A percentile compares a stretch with the other conserved stretches of the same genome.
These are phyloP conservation scores for Drosophila athabasca DNA, from an alignment of 1,140 invertebrate species.

Conservation along the genomic window DNA sequence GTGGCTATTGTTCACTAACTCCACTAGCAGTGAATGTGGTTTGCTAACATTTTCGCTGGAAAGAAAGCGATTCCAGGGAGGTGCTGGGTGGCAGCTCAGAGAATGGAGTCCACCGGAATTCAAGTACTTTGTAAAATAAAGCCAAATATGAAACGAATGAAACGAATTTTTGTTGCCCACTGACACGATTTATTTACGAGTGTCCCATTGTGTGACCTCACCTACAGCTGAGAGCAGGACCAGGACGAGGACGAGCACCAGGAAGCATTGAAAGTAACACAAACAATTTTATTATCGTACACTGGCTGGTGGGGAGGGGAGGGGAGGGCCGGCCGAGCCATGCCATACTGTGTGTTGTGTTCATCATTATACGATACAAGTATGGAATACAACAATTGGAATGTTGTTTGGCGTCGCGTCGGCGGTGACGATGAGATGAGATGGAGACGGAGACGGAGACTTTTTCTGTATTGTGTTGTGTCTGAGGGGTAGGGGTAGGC, in stretches of 20 bases:
- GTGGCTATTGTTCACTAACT: too few relatives aligned
- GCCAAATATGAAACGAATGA: constrained; percentile 80
- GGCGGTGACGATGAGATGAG: too few relatives aligned
- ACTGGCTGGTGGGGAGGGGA: constrained; percentile 46
- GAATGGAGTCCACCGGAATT: neutral
- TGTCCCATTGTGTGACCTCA: constrained; percentile 31
- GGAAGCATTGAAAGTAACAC: constrained; percentile 60
- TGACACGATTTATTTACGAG: constrained; percentile 81
- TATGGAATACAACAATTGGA: constrained; percentile 72
- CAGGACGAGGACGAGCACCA: neutral
- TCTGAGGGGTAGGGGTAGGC: too few relatives aligned
- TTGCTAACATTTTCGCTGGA: constrained; percentile 54
- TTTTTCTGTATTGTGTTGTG: too few relatives aligned
- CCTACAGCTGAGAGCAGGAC: neutral
- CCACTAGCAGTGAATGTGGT: too few relatives aligned
- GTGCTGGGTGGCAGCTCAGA: neutral
- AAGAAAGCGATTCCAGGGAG: constrained; percentile 14
- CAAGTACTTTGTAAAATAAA: constrained; percentile 45
- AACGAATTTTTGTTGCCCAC: constrained; percentile 82
- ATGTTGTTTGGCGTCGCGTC: constrained; percentile 72
- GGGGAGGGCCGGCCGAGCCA: too few relatives aligned
- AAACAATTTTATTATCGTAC: constrained; percentile 76
- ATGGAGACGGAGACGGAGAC: too few relatives aligned
- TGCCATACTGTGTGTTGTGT: constrained; percentile 52
- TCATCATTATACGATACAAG: constrained; percentile 59